Evolutionary conservation across 1,140 invertebrate species (phyloP), one percentile per base, ranked within the genome.

Genomic region (Cotesia chilonis): DNA sequence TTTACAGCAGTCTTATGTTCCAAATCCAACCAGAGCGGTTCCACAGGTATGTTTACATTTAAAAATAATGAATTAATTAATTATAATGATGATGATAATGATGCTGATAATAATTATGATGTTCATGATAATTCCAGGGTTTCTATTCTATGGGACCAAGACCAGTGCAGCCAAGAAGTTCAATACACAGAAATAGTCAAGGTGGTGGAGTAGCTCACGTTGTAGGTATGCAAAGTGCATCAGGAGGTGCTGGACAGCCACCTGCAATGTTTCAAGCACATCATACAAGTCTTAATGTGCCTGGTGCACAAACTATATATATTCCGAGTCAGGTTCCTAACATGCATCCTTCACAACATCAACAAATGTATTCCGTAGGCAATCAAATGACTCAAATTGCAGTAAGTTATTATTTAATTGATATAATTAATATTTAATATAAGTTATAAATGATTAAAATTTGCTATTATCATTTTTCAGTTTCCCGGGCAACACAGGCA

Each of bases 111-210:
- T 65, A n/a, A 61, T 12, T 52, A 55, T 64, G 47, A n/a, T 60
- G 51, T 36, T 37, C 52, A 4, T 38, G 68, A 65, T 59, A 63
- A 61, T 71, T 74, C 4, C 74, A 86, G 82, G 75, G 72, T 68
- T 87, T 82, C 74, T 85, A 81, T 72, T 65, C 61, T 72, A 20
- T 76, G 41, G 76, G 76, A 59, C 77, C 81, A 6, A 82, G 84
- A 66, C 77, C 80, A 4, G 82, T 85, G 63, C 83, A 82, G 51
- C 73, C 81, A 10, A 78, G 84, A 70, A 77, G 77, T 52, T 72
- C 85, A 6, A 76, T 61, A 66, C 85, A 87, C 51, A 78, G 85
- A 77, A 75, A 75, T 20, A 79, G 75, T 63, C 84, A 84, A 65
- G 77, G 78, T 0, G 77, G 78, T 41, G 79, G 77, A 7, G 79